These are phyloP conservation scores for Phrynocephalus guinanensis DNA, from an alignment of 2,797 vertebrate genomes.

Conservation along the genomic window DNA sequence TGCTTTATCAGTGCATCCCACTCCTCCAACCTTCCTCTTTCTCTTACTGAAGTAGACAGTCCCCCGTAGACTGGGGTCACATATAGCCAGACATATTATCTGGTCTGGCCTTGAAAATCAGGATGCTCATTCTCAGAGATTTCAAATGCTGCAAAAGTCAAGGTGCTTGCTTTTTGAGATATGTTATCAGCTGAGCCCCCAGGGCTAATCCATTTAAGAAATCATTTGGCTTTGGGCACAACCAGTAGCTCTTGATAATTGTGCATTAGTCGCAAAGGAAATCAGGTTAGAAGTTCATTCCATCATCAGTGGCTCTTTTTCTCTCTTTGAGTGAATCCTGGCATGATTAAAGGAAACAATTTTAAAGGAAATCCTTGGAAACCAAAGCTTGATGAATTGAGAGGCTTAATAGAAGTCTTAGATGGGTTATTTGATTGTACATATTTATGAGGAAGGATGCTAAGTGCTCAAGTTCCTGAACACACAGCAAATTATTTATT, in stretches of 20 bases:
- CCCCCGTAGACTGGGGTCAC: neutral
- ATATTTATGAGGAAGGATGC: neutral
- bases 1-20: neutral
- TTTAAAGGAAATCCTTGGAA: neutral
- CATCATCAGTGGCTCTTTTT: neutral
- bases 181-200: neutral
- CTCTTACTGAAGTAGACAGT: neutral
- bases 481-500: neutral
- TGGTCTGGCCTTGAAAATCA: conserved; percentile 6
- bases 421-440: neutral
- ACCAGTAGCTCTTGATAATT: neutral
- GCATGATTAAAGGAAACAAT: neutral
- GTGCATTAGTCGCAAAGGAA: neutral
- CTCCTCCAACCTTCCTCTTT: neutral
- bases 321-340: neutral
- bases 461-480: neutral
- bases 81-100: conserved; percentile 8
- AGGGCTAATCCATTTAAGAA: neutral
- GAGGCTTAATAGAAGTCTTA: neutral
- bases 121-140: neutral
- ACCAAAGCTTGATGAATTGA: neutral
- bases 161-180: conserved; percentile 6
- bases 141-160: neutral
- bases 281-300: neutral
- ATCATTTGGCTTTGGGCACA: neutral